Evolutionary conservation across 2,797 vertebrate genomes (phyloP).

Genomic region (Sebastolobus alascanus): DNA sequence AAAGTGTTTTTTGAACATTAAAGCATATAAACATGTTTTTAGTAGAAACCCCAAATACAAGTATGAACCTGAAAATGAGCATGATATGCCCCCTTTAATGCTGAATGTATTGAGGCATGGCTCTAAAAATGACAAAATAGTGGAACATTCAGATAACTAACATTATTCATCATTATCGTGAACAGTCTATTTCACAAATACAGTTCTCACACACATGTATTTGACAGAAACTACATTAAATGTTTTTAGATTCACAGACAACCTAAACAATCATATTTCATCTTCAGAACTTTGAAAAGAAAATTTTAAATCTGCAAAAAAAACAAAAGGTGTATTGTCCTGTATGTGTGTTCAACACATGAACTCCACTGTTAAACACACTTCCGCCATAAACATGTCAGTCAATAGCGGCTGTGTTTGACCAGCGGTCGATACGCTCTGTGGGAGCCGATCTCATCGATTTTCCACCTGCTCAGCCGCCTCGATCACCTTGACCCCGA

Average conservation of each 20-base stretch:
- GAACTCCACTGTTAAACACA: slow-evolving; percentile 59
- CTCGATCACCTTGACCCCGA: slow-evolving; percentile 68
- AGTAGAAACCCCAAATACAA: rapidly evolving
- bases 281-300: neutral
- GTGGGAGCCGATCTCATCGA: slow-evolving; percentile 65
- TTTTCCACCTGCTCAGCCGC: slow-evolving; percentile 71
- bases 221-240: too few species aligned
- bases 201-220: neutral
- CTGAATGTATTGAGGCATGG: neutral
- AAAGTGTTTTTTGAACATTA: too few species aligned
- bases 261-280: neutral
- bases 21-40: too few species aligned
- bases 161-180: neutral
- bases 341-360: slow-evolving; percentile 41
- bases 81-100: neutral
- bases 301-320: neutral
- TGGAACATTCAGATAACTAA: neutral
- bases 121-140: neutral
- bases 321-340: neutral
- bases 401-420: slow-evolving; percentile 74
- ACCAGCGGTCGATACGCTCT: slow-evolving; percentile 67
- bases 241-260: too few species aligned
- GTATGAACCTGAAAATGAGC: too few species aligned
- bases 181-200: neutral
- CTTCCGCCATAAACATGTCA: slow-evolving; percentile 64